Evolutionary conservation across 2,113 vertebrate species (phyloP).

Genomic region (Orcinus orca): DNA sequence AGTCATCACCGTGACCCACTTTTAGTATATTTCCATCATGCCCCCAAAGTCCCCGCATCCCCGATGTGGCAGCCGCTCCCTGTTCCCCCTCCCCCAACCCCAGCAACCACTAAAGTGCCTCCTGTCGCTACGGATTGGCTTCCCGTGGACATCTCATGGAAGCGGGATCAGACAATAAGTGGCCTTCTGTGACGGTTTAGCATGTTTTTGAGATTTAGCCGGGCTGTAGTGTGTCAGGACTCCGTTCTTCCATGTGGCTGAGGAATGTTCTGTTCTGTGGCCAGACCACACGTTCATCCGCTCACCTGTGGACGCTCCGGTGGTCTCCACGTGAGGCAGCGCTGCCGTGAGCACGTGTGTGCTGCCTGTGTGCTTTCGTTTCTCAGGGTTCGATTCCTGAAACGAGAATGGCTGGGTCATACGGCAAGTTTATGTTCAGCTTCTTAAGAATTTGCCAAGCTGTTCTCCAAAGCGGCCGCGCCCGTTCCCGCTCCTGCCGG

Average conservation of each 20-base stretch:
- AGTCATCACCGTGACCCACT: rapidly evolving
- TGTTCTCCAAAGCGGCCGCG: background rate
- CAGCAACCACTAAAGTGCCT: rapidly evolving
- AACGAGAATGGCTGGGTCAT: background rate
- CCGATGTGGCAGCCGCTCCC: background rate
- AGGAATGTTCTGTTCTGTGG: rapidly evolving
- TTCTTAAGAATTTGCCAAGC: background rate
- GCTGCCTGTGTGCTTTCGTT: rapidly evolving
- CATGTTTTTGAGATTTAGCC: rapidly evolving
- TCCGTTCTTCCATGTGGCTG: rapidly evolving
- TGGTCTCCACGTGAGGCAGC: rapidly evolving
- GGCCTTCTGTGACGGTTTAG: background rate
- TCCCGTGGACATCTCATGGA: rapidly evolving
- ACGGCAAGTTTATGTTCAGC: too few species aligned
- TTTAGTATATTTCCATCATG: background rate
- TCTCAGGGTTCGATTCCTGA: background rate
- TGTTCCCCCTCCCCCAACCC: rapidly evolving
- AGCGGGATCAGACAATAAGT: rapidly evolving
- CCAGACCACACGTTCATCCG: rapidly evolving
- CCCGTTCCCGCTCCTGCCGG: too few species aligned
- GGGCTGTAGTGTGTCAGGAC: rapidly evolving
- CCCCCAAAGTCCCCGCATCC: rapidly evolving
- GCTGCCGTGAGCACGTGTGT: rapidly evolving
- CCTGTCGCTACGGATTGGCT: background rate
- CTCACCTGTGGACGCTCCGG: background rate